A percentile compares a stretch with the other conserved stretches of the same genome.
These are phyloP conservation scores for Ennomos fuscantarius DNA, from an alignment of 2,888 invertebrate genomes.

Conservation along the genomic window DNA sequence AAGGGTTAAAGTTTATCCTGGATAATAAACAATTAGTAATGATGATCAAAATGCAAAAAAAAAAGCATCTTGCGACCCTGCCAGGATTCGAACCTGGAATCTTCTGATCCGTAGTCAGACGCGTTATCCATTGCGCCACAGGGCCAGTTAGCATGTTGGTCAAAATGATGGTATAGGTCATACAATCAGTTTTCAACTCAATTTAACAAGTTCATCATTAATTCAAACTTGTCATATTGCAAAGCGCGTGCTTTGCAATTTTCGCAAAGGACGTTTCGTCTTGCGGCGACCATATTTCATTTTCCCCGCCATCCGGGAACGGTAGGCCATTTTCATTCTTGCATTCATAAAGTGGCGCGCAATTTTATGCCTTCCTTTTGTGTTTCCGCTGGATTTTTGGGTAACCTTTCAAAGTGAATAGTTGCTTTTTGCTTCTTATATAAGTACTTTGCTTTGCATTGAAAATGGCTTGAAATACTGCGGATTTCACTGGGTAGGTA, in stretches of 20 bases:
- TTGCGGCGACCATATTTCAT: constrained; percentile 71
- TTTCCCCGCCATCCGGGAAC: constrained; percentile 62
- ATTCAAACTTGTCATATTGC: constrained; percentile 3
- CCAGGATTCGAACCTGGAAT: constrained; percentile 89
- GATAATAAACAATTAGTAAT: constrained; percentile 1
- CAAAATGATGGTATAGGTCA: constrained; percentile 42
- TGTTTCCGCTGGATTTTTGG: constrained; percentile 35
- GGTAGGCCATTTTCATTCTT: constrained; percentile 66
- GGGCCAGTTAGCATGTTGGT: constrained; percentile 55
- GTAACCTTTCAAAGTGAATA: constrained; percentile 26
- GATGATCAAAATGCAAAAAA: constrained; percentile 38
- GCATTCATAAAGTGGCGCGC: constrained; percentile 51
- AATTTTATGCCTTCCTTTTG: constrained; percentile 52
- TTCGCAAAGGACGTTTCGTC: constrained; percentile 35
- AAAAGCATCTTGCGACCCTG: constrained; percentile 73
- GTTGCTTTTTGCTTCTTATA: constrained; percentile 14
- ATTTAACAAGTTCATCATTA: too few relatives aligned
- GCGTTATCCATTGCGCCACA: constrained; percentile 89
- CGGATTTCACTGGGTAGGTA: constrained; percentile 4
- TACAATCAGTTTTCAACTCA: too few relatives aligned
- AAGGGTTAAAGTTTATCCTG: too few relatives aligned
- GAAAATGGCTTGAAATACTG: background rate
- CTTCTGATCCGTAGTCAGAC: constrained; percentile 90
- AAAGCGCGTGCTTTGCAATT: constrained; percentile 27
- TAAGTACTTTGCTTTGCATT: constrained; percentile 17